Conservation (phyloP, 2,888 invertebrate genomes). For the Aplocera efformata region DNA sequence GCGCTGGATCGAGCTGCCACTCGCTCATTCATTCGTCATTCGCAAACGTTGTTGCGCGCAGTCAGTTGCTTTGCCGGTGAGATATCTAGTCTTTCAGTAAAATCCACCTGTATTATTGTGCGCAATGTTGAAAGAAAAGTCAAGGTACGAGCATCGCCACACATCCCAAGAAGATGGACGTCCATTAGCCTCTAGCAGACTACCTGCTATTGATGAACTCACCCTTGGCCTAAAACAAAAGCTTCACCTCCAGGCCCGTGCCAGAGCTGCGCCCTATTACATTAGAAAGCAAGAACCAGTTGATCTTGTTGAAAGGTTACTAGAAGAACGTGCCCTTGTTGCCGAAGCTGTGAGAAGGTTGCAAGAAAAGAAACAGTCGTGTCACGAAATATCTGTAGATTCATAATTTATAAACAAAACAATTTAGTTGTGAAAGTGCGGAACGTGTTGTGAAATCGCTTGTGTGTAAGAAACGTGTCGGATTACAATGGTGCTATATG, state of each 20-base stretch:
- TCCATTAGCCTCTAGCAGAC: constrained; percentile 57
- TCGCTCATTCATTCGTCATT: constrained; percentile 78
- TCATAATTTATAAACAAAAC: constrained; percentile 76
- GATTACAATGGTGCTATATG: constrained; percentile 81
- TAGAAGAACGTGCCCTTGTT: constrained; percentile 75
- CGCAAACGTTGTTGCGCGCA: constrained; percentile 69
- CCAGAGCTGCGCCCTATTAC: constrained; percentile 75
- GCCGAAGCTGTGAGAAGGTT: constrained; percentile 76
- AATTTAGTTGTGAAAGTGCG: constrained; percentile 79
- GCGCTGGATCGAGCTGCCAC: constrained; percentile 65
- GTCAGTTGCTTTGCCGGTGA: constrained; percentile 55
- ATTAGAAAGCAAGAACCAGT: constrained; percentile 79
- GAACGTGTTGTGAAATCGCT: constrained; percentile 79
- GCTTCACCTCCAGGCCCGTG: constrained; percentile 75
- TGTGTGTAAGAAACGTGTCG: constrained; percentile 79
- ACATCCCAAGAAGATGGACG: constrained; percentile 57
- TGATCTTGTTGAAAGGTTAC: constrained; percentile 71
- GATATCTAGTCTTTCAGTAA: constrained; percentile 49
- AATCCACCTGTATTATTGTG: constrained; percentile 38
- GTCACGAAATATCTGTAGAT: constrained; percentile 76
- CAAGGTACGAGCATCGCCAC: constrained; percentile 61
- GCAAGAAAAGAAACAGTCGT: constrained; percentile 74
- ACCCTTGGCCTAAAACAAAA: constrained; percentile 77
- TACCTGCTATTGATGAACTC: constrained; percentile 72
- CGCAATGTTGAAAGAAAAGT: constrained; percentile 74